A percentile compares a stretch with the other conserved stretches of the same genome.
These are phyloP conservation scores for Hyposoter didymator DNA, from an alignment of 2,888 invertebrate species.

Conservation along the genomic window DNA sequence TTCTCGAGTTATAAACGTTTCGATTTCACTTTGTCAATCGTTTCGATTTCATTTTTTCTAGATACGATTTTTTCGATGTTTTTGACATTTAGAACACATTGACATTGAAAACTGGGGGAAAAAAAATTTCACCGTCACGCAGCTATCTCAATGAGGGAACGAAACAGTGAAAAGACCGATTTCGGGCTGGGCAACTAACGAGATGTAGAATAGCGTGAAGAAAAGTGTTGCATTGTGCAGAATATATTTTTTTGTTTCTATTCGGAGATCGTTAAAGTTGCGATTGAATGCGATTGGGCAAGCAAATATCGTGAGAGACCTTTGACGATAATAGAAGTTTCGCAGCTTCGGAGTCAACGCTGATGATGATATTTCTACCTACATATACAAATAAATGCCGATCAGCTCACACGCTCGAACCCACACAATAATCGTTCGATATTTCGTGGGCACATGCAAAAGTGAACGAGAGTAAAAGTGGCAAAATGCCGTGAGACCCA, in stretches of 20 bases:
- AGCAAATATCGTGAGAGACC: conserved; percentile 41
- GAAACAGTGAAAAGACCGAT: too few relatives aligned
- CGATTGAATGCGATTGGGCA: conserved; percentile 6
- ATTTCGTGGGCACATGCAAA: conserved; percentile 8
- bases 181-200: not conserved
- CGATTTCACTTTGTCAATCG: too few relatives aligned
- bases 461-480: not conserved
- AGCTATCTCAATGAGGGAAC: too few relatives aligned
- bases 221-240: conserved; percentile 3
- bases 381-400: conserved; percentile 28
- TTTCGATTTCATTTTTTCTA: too few relatives aligned
- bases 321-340: conserved; percentile 39
- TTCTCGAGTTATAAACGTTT: too few relatives aligned
- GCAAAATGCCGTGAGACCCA: conserved; percentile 25
- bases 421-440: conserved; percentile 5
- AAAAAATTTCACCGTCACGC: too few relatives aligned
- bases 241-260: conserved; percentile 25
- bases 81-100: too few relatives aligned
- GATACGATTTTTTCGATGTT: too few relatives aligned
- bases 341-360: conserved; percentile 13
- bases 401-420: conserved; percentile 36
- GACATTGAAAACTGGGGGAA: too few relatives aligned
- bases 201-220: not conserved
- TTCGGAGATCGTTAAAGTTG: conserved; percentile 31
- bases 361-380: not conserved